Evolutionary conservation across 2,113 vertebrate genomes (phyloP).

Genomic region (Ceyx melanurus): DNA sequence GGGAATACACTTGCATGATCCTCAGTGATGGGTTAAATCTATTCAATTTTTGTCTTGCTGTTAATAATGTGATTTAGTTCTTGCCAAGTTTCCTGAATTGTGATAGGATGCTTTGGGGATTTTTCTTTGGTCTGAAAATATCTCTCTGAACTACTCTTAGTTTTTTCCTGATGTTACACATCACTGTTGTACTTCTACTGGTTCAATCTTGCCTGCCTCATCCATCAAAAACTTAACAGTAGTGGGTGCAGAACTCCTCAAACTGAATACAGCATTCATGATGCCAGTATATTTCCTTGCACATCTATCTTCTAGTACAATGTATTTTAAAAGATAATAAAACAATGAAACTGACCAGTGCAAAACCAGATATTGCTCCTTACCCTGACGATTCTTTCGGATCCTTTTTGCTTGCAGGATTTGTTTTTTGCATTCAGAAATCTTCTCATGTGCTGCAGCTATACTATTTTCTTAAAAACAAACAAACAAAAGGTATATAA

Average conservation of each 20-base stretch:
- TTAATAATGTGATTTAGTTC: neutral
- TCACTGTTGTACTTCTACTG: neutral
- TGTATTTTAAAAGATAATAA: neutral
- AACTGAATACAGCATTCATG: neutral
- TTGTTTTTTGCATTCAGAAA: constrained; percentile 96
- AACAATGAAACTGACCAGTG: neutral
- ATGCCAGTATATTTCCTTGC: neutral
- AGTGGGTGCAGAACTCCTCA: neutral
- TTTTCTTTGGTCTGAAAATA: neutral
- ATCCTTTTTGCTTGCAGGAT: constrained; percentile 97
- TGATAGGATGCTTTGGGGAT: neutral
- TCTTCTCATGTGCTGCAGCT: constrained; percentile 94
- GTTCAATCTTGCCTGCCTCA: neutral
- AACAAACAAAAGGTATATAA: neutral
- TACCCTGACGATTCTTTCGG: constrained; percentile 97
- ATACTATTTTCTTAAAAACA: constrained; percentile 87
- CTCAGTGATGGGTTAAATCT: neutral
- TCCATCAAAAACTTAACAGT: neutral
- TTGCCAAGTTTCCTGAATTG: neutral
- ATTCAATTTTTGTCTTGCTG: neutral
- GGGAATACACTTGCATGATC: neutral
- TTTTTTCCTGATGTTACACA: neutral
- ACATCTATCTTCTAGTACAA: neutral
- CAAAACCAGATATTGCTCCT: neutral
- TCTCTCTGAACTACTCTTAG: neutral